These are phyloP conservation scores for Amblyjoppa proteus DNA, from an alignment of 2,888 invertebrate genomes.

Conservation along the genomic window DNA sequence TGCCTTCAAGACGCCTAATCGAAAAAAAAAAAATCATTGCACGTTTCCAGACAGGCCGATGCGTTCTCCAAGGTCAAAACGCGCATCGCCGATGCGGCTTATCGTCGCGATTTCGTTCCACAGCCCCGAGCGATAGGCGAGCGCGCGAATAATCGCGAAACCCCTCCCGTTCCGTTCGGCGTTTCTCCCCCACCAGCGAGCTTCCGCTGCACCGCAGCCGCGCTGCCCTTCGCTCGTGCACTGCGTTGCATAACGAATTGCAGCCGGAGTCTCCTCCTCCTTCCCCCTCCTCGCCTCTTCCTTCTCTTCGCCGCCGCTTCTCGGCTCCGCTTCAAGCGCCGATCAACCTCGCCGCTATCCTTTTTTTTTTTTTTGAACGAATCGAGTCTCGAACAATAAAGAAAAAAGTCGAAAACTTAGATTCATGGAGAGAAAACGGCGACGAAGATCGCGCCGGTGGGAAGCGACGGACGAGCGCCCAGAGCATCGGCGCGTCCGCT, in stretches of 20 bases:
- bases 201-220: constrained; percentile 44
- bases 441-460: not conserved
- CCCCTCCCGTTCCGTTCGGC: constrained; percentile 70
- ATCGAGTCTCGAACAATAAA: no score
- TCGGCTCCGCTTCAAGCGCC: constrained; percentile 4
- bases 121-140: not conserved
- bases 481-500: constrained; percentile 41
- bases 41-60: no score
- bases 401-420: no score
- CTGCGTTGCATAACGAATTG: constrained; percentile 73
- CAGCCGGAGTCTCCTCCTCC: constrained; percentile 53
- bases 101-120: constrained; percentile 11
- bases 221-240: constrained; percentile 70
- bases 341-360: constrained; percentile 33
- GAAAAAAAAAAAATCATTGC: no score
- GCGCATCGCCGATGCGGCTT: not conserved
- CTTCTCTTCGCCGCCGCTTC: constrained; percentile 4
- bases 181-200: constrained; percentile 43
- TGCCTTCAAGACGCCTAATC: no score
- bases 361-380: no score
- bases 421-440: no score
- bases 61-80: not conserved
- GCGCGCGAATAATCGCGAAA: constrained; percentile 52
- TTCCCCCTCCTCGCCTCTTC: constrained; percentile 2
- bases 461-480: constrained; percentile 26